These are phyloP conservation scores for Electrona antarctica DNA, from an alignment of 2,113 vertebrate genomes.

Conservation along the genomic window DNA sequence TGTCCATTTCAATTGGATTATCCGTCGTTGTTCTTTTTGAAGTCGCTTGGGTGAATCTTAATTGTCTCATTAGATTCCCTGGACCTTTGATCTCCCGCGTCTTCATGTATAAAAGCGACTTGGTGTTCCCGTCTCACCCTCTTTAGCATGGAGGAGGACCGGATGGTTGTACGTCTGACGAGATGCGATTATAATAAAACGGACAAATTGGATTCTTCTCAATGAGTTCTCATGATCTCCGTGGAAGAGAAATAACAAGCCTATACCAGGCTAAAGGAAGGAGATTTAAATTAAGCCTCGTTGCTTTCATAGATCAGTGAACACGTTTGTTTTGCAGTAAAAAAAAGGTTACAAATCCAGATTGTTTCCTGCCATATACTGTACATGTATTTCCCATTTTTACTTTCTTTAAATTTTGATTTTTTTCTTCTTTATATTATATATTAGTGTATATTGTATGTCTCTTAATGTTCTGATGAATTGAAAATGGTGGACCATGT, in stretches of 20 bases:
- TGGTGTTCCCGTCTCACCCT: conserved; percentile 20
- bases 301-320: background rate
- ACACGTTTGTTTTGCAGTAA: too few relatives aligned
- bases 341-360: too few relatives aligned
- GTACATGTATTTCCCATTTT: too few relatives aligned
- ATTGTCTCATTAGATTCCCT: conserved; percentile 70
- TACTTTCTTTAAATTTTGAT: too few relatives aligned
- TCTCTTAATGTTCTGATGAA: too few relatives aligned
- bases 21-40: conserved; percentile 59
- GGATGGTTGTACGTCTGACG: conserved; percentile 42
- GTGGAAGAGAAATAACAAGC: conserved; percentile 58
- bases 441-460: too few relatives aligned
- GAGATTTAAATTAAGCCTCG: conserved; percentile 12
- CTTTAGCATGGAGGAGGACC: conserved; percentile 47
- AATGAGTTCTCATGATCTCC: conserved; percentile 66
- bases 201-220: conserved; percentile 67
- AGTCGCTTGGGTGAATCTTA: conserved; percentile 59
- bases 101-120: conserved; percentile 34
- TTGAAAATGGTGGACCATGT: too few relatives aligned
- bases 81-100: conserved; percentile 73
- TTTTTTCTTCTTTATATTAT: too few relatives aligned
- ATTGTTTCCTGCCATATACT: too few relatives aligned
- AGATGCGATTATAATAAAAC: conserved; percentile 67
- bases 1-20: conserved; percentile 72
- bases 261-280: conserved; percentile 19